A percentile compares a stretch with the other conserved stretches of the same genome.
These are phyloP conservation scores for Leptobrachium ailaonicum DNA, from an alignment of 2,113 vertebrate species.

Conservation along the genomic window DNA sequence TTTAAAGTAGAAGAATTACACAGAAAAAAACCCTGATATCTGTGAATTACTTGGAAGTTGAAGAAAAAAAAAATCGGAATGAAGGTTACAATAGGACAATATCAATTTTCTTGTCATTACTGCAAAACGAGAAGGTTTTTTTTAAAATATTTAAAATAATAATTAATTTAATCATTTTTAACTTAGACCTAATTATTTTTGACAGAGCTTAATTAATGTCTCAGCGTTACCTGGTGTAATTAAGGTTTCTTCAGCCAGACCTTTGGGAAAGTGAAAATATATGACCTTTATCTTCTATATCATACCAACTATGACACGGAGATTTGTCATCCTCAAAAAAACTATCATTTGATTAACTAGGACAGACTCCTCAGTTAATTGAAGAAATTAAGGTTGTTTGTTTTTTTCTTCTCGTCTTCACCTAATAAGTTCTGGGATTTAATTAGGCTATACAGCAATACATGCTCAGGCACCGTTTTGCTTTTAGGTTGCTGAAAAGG, in stretches of 20 bases:
- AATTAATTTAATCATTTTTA: conserved; percentile 95
- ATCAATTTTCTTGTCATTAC: conserved; percentile 90
- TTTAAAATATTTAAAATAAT: conserved; percentile 64
- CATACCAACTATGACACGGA: conserved; percentile 80
- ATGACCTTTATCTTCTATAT: conserved; percentile 96
- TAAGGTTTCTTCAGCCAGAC: conserved; percentile 93
- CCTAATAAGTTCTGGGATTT: conserved; percentile 85
- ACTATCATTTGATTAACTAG: conserved; percentile 81
- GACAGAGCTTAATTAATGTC: conserved; percentile 99
- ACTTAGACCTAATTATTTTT: conserved; percentile 93
- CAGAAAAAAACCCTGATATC: background rate
- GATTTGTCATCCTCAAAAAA: conserved; percentile 90
- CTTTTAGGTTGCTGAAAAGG: conserved; percentile 75
- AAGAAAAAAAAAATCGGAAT: conserved; percentile 29
- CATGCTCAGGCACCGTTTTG: conserved; percentile 66
- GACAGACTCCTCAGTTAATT: conserved; percentile 88
- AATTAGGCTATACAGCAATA: conserved; percentile 79
- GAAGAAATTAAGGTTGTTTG: conserved; percentile 95
- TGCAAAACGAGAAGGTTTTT: conserved; percentile 64
- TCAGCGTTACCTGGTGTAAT: conserved; percentile 95
- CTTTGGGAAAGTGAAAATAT: conserved; percentile 90
- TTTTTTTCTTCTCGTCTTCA: conserved; percentile 71
- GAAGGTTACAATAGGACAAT: conserved; percentile 88
- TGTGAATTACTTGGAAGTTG: conserved; percentile 44
- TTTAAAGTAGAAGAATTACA: background rate